Percentiles rank a stretch among this genome's conserved stretches.
Conservation (phyloP, 2,888 invertebrate genomes). For the Nemotelus nigrinus region DNA sequence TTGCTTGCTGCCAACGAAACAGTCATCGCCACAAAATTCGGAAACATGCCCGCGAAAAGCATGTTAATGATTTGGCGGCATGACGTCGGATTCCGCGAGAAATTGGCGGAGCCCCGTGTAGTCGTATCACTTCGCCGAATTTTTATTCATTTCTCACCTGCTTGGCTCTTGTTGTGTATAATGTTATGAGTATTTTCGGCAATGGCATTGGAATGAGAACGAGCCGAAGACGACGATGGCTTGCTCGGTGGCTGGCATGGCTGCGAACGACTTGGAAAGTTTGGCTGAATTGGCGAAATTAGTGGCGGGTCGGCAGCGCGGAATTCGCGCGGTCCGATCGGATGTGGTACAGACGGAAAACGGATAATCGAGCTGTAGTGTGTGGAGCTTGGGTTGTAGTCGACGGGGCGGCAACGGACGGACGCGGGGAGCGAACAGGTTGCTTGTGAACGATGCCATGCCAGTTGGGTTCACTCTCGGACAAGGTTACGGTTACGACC, state of each 20-base stretch:
- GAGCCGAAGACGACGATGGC: background rate
- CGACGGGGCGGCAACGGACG: background rate
- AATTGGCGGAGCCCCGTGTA: background rate
- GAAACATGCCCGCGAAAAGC: background rate
- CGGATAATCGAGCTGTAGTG: background rate
- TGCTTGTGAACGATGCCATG: constrained; percentile 9
- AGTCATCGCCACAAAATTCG: constrained; percentile 13
- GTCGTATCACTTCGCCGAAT: background rate
- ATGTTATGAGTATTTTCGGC: constrained; percentile 27
- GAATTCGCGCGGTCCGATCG: background rate
- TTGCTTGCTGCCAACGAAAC: background rate
- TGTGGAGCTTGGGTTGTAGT: no score
- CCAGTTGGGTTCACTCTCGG: constrained; percentile 18
- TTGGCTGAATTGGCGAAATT: background rate
- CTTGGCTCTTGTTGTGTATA: constrained; percentile 10
- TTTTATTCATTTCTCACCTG: constrained; percentile 19
- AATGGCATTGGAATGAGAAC: constrained; percentile 39
- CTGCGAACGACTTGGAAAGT: no score
- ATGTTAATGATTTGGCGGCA: background rate
- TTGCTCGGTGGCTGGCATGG: no score
- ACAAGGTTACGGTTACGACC: constrained; percentile 44
- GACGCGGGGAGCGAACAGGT: constrained; percentile 2
- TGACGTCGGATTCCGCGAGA: no score
- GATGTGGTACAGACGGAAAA: background rate
- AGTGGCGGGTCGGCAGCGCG: background rate